Conservation (phyloP, 2,888 invertebrate genomes). For the Odontocolon sp. region DNA sequence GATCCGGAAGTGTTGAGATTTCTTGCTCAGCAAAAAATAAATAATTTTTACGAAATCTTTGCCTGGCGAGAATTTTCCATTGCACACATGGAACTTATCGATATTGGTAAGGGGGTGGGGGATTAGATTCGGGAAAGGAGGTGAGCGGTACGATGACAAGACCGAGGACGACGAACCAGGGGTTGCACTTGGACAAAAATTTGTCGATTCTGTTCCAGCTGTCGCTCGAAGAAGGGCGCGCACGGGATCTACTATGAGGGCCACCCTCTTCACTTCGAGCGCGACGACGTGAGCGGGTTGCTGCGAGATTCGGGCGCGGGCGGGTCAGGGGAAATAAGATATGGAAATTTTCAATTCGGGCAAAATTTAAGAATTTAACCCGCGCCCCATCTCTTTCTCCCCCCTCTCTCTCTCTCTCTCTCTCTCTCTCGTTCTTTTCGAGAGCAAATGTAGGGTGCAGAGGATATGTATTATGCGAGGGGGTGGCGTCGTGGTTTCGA, state of each 20-base stretch:
- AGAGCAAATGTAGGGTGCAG: conserved; percentile 26
- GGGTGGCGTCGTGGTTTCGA: conserved; percentile 46
- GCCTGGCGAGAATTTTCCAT: background rate
- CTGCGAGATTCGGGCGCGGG: conserved; percentile 32
- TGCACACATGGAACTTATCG: too few relatives aligned
- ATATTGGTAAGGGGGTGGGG: too few relatives aligned
- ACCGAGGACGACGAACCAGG: background rate
- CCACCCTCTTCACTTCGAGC: conserved; percentile 41
- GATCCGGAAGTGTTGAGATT: too few relatives aligned
- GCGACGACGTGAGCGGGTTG: conserved; percentile 37
- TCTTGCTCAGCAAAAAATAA: background rate
- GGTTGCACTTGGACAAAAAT: conserved; percentile 58
- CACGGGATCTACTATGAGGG: conserved; percentile 2
- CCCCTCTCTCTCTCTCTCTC: too few relatives aligned
- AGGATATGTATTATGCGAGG: conserved; percentile 51
- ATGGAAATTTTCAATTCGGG: conserved; percentile 65
- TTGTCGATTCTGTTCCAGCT: conserved; percentile 71
- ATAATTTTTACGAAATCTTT: background rate
- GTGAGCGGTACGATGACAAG: conserved; percentile 50
- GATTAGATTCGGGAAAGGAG: too few relatives aligned
- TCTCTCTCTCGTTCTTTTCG: conserved; percentile 2
- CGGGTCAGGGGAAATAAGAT: conserved; percentile 63
- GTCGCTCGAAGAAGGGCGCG: conserved; percentile 59
- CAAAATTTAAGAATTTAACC: conserved; percentile 70
- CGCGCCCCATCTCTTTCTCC: conserved; percentile 23